A percentile compares a stretch with the other conserved stretches of the same genome.
Evolutionary conservation across 2,113 vertebrate species (phyloP).

Genomic region (Loxodonta africana): DNA sequence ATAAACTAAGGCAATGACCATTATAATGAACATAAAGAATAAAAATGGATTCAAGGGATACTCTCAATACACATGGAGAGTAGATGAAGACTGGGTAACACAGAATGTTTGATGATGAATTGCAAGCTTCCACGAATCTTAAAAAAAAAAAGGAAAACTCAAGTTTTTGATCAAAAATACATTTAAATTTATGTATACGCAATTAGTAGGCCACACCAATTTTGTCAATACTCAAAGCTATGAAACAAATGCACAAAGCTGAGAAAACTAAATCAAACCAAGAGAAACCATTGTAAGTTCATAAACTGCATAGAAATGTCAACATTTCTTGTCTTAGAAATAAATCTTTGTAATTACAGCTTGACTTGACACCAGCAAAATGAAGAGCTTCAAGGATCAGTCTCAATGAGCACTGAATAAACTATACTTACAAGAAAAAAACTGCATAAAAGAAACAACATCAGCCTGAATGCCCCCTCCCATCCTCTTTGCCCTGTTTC

Average conservation of each 20-base stretch:
- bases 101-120: background rate
- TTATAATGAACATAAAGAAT: background rate
- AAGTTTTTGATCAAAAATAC: background rate
- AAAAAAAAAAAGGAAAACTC: background rate
- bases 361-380: constrained; percentile 25
- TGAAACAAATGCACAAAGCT: background rate
- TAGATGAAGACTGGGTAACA: background rate
- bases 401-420: background rate
- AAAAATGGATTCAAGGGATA: background rate
- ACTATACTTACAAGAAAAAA: background rate
- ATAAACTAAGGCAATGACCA: background rate
- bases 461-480: background rate
- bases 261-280: constrained; percentile 14
- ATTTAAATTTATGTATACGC: constrained; percentile 5
- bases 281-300: constrained; percentile 25
- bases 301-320: constrained; percentile 33
- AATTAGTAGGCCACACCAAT: background rate
- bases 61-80: background rate
- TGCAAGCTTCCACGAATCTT: background rate
- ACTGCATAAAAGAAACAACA: background rate
- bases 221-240: background rate
- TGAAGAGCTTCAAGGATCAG: constrained; percentile 20
- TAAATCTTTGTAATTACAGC: background rate
- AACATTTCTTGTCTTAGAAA: constrained; percentile 44
- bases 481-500: no score